Conservation (phyloP, 2,113 vertebrate genomes). For the Myotis brandtii region DNA sequence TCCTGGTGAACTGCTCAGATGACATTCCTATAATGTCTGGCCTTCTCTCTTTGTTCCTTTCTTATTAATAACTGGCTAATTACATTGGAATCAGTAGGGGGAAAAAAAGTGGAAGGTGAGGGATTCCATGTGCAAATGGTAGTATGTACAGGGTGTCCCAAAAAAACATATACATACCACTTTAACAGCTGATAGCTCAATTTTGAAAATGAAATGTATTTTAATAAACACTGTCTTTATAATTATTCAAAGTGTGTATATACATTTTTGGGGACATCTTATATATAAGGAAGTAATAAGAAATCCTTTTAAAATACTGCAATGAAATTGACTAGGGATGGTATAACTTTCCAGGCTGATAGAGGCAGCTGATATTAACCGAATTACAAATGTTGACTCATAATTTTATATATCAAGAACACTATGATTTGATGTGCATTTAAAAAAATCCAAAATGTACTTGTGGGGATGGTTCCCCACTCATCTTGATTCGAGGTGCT, state of each 20-base stretch:
- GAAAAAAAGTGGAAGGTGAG: neutral
- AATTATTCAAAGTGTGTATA: too few species aligned
- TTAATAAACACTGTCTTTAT: too few species aligned
- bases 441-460: neutral
- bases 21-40: neutral
- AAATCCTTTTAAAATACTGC: neutral
- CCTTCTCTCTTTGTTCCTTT: neutral
- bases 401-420: constrained; percentile 16
- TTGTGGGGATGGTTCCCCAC: neutral
- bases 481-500: neutral
- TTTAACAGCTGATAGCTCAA: too few species aligned
- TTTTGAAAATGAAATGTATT: too few species aligned
- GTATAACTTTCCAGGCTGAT: neutral
- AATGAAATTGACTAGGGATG: neutral
- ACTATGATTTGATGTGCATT: neutral
- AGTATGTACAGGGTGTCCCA: neutral
- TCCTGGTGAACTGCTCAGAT: neutral
- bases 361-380: neutral
- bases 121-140: neutral
- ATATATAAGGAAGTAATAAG: neutral
- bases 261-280: too few species aligned
- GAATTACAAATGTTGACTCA: neutral
- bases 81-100: neutral
- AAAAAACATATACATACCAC: too few species aligned
- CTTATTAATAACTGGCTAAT: neutral